Evolutionary conservation across 2,797 vertebrate species (phyloP), one percentile per base, ranked within the genome.

Genomic region (Lagocephalus sceleratus): DNA sequence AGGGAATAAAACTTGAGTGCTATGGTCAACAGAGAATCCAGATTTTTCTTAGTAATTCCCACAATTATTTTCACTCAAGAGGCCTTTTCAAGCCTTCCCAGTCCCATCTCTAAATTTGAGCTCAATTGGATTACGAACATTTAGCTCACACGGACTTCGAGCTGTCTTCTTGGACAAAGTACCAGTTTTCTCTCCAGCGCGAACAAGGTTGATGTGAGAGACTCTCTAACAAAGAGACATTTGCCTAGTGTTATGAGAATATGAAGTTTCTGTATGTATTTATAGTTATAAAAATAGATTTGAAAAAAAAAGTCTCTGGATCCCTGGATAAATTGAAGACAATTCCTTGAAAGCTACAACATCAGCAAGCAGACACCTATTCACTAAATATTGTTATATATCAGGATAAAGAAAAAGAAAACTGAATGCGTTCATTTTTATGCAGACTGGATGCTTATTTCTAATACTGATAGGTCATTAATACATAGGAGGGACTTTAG

Each of bases 111-210:
- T 51, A 51, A 68, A 81, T 21, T 6, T 14, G 54, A 78, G 66
- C 62, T 65, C 51, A 32, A 57, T 70, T 80, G 7, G n/a, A 74
- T 81, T 68, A 71, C 0, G 22, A 64, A 53, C 15, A 47, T 60
- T 74, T 63, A 67, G 61, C 57, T 47, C 47, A 20, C 51, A 19
- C 52, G 23, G 26, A 47, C 55, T 63, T 47, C 42, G 7, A 16
- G 14, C 51, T 16, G 51, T 59, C 63, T 66, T 68, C 45, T 52
- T 47, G 71, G 60, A 65, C 19, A 1, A 23, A 20, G 41, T 23
- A 22, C 11, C 15, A 1, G 45, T 54, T 63, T 51, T 25, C 44
- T 47, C 55, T 62, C 29, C 2, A 21, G 50, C 21, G 55, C 53
- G 40, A 52, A 47, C n/a, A 17, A 10, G 22, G 15, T 7, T n/a